Evolutionary conservation across 1,140 invertebrate genomes (phyloP), one percentile per base, ranked within the genome.

Genomic region (Diploscapter pachys): DNA sequence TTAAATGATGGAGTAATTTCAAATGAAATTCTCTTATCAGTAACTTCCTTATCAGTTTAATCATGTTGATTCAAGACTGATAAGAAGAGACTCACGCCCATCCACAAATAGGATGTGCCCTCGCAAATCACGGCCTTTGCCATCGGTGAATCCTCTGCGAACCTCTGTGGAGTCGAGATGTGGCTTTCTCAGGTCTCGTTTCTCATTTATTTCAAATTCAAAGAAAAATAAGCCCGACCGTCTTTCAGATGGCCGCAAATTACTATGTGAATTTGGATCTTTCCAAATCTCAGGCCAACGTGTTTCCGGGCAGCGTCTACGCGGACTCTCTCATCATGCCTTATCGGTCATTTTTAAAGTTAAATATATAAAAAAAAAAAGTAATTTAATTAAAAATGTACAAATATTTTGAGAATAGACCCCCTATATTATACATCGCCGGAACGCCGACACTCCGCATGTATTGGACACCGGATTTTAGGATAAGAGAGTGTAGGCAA

Each of bases 101-200:
- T 77, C 9, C 76, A 80, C 77, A 82, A 82, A 70, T 82, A 78
- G 81, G 81, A 82, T 64, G 79, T 82, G 78, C 82, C 82, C 50
- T 48, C 56, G 13, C 81, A 82, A 53, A 82, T 82, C 50, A 80
- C 73, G 52, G 81, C 75, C 4, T 82, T 72, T 66, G 68, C 79
- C 52, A 80, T 81, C 13, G 80, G 80, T 50, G 71, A n/a, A 52
- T 54, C 6, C 51, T 55, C n/a, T 68, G 6, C 66, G 5, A 6
- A 13, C 50, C 66, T 8, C 67, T 56, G 11, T 56, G n/a, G 50
- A 57, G 8, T 69, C 11, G 51, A 65, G 8, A 65, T 65, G 8
- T 6, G 6, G 13, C 31, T 31, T 31, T 31, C 31, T 59, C 57
- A 59, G 63, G n/a, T 13, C 9, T 48, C 63, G 2, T 65, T 65